Evolutionary conservation across 2,888 invertebrate genomes (phyloP), one percentile per base, ranked within the genome.

Genomic region (Synergus umbraculus): DNA sequence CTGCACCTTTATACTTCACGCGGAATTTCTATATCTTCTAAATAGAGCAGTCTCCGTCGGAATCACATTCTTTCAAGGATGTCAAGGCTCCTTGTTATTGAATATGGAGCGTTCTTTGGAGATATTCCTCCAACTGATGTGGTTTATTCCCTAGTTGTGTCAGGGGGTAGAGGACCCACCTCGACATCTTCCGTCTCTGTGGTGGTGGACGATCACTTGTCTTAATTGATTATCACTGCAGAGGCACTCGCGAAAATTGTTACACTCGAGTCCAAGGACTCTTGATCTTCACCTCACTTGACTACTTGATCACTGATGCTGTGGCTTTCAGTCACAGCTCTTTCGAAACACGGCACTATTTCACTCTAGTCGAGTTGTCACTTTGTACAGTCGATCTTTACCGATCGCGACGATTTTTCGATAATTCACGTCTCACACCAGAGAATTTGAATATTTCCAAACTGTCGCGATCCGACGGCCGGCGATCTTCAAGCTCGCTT

Each of bases 381-480:
- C 60, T 60, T 10, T 12, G 60, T 60, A 60, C 12, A 29, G 60
- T 60, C 22, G 60, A 60, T 60, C 12, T 3, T 60, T 22, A 22
- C 12, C 22, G 60, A 22, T 60, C 12, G 18, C 12, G 22, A 60
- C 60, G 22, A 60, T 29, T 60, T 22, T 60, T 10, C 4, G 60
- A 60, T 22, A 22, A 22, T 69, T 78, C 80, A 80, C 82, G 77
- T 76, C 80, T 82, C 81, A 81, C 80, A 80, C 82, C 80, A 80
- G 78, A 79, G 80, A 76, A 15, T 29, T 54, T 41, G 5, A 18
- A 3, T 29, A 41, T 60, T 60, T 60, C 12, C 10, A 15, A 43
- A 29, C 29, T 43, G 37, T 76, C 81, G 78, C 80, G 79, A 66
- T 78, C 83, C 84, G 84, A 84, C 85, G 85, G 85, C 84, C 83